A percentile compares a stretch with the other conserved stretches of the same genome.
Evolutionary conservation across 2,888 invertebrate genomes (phyloP).

Genomic region (Hydriomena furcata): DNA sequence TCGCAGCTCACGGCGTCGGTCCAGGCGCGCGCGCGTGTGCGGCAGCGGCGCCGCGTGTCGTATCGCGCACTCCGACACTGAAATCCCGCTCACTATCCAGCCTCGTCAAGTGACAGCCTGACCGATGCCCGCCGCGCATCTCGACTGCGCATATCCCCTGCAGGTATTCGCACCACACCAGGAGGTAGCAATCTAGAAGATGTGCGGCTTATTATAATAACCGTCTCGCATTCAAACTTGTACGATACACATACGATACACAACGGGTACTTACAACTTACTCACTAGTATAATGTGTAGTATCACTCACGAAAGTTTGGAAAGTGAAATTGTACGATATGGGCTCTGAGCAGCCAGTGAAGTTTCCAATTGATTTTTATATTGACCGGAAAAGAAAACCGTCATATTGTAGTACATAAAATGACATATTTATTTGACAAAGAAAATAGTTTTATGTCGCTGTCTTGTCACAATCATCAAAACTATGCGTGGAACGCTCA

Average conservation of each 20-base stretch:
- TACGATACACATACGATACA: not conserved
- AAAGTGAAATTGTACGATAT: too few relatives aligned
- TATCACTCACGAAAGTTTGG: too few relatives aligned
- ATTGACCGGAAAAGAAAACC: too few relatives aligned
- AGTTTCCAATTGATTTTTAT: too few relatives aligned
- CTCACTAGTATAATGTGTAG: too few relatives aligned
- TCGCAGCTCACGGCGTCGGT: conserved; percentile 75
- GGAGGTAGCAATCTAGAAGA: conserved; percentile 23
- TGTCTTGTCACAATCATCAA: too few relatives aligned
- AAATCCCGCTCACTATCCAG: conserved; percentile 82
- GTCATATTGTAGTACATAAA: too few relatives aligned
- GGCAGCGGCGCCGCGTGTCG: conserved; percentile 69
- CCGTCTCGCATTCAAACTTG: not conserved
- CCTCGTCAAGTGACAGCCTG: conserved; percentile 81
- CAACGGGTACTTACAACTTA: too few relatives aligned
- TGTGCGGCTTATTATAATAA: not conserved
- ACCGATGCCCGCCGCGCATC: conserved; percentile 43
- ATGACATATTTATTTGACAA: too few relatives aligned
- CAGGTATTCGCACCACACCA: conserved; percentile 24
- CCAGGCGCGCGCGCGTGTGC: conserved; percentile 78
- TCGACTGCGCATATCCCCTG: conserved; percentile 31
- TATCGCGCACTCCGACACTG: conserved; percentile 78
- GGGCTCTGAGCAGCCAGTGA: too few relatives aligned
- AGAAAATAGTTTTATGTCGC: too few relatives aligned
- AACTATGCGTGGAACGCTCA: too few relatives aligned